A percentile compares a stretch with the other conserved stretches of the same genome.
Evolutionary conservation across 2,113 vertebrate genomes (phyloP).

Genomic region (Callithrix jacchus): DNA sequence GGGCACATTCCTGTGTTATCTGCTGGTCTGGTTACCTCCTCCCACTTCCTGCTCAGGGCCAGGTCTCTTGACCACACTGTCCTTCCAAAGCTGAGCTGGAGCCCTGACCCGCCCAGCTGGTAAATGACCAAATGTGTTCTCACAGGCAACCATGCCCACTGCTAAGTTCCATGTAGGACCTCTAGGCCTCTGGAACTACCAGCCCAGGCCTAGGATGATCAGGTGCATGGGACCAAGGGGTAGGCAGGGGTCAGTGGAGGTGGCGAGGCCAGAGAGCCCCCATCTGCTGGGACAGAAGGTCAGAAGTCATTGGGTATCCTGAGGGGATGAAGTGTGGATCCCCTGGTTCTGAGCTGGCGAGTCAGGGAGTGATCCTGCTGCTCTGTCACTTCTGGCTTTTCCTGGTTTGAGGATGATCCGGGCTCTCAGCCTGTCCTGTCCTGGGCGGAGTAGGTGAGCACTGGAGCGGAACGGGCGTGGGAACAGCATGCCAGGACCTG

Average conservation of each 20-base stretch:
- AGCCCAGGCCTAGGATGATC: background rate
- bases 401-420: slow-evolving; percentile 3
- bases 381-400: background rate
- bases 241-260: background rate
- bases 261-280: background rate
- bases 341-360: background rate
- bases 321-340: background rate
- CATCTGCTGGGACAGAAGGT: background rate
- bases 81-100: background rate
- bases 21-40: background rate
- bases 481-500: slow-evolving; percentile 52
- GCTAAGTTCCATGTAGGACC: background rate
- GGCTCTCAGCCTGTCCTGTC: slow-evolving; percentile 15
- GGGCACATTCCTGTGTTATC: background rate
- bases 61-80: background rate
- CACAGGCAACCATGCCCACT: background rate
- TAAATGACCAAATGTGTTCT: background rate
- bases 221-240: background rate
- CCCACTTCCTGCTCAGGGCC: background rate
- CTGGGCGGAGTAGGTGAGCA: slow-evolving; percentile 67
- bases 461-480: slow-evolving; percentile 76
- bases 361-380: background rate
- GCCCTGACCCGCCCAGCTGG: background rate
- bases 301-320: background rate
- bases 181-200: background rate